Evolutionary conservation across 1,140 invertebrate genomes (phyloP).

Genomic region (Chymomyza costata): DNA sequence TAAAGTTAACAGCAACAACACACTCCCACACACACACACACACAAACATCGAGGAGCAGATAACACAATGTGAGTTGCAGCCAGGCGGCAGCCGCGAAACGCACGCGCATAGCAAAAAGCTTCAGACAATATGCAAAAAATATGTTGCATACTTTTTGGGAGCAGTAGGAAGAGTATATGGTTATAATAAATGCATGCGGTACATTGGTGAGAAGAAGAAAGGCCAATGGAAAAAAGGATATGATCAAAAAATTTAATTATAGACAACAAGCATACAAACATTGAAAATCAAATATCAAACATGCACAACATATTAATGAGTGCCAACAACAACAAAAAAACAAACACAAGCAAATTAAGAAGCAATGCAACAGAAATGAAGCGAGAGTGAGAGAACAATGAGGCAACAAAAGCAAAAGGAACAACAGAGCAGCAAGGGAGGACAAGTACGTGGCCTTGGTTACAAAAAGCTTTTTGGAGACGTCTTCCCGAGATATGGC

Average conservation of each 20-base stretch:
- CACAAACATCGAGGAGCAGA: background rate
- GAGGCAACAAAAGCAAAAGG: slow-evolving; percentile 2
- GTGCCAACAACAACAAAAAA: slow-evolving; percentile 2
- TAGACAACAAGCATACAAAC: slow-evolving; percentile 35
- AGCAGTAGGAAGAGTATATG: background rate
- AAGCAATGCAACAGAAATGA: no score
- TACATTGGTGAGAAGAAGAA: no score
- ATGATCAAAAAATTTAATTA: slow-evolving; percentile 64
- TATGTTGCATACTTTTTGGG: slow-evolving; percentile 41
- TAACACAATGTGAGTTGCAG: no score
- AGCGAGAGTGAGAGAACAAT: background rate
- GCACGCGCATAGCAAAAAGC: slow-evolving; percentile 50
- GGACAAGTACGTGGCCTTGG: no score
- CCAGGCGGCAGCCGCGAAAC: slow-evolving; percentile 11
- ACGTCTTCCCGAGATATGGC: no score
- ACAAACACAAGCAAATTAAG: no score
- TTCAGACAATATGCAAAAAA: slow-evolving; percentile 7
- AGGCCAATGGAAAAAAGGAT: no score
- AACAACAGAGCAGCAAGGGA: no score
- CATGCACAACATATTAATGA: slow-evolving; percentile 23
- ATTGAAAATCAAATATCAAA: slow-evolving; percentile 63
- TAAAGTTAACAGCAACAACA: slow-evolving; percentile 28
- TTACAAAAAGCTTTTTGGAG: no score
- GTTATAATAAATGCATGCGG: no score
- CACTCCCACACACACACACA: slow-evolving; percentile 5